Evolutionary conservation across 2,113 vertebrate genomes (phyloP), one percentile per base, ranked within the genome.

Genomic region (Gadus macrocephalus): DNA sequence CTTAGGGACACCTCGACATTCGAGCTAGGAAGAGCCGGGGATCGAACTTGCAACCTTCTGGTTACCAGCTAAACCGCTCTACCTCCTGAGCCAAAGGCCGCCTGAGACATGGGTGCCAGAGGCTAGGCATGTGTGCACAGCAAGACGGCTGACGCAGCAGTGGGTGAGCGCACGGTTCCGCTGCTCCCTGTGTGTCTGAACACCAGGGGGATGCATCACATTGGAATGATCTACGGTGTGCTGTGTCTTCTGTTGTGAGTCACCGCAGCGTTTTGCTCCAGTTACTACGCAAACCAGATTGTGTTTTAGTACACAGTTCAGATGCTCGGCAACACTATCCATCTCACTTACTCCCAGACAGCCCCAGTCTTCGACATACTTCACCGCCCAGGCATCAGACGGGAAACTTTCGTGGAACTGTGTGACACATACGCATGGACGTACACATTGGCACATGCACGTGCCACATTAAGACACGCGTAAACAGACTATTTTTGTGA

Each of bases 191-290:
- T 31, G 25, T 16, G 31, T 31, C 12, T 64, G 16, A 25, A 31
- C 16, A 35, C 27, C 59, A 62, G 56, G 31, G 22, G 17, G 62
- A 62, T 69, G 12, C 15, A 62, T 42, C 59, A 63, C 59, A 53
- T 63, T 70, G 60, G 27, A 35, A 31, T 62, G 38, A 53, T 70
- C 42, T 53, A 16, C 25, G 4, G 58, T 55, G 22, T 55, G 38
- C 17, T 6, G 31, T 42, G 15, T 31, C 62, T 62, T 69, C 55
- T 73, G 64, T 67, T 67, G 49, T 67, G 64, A 67, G 56, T 73
- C 64, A 66, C 64, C 60, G 64, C 11, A 19, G 31, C 49, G 35
- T 53, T 67, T 53, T 27, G 22, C 55, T 61, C 16, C 27, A 66
- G 64, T 62, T 64, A 71, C 28, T 5, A 38, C 17, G 62, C 69